Base-by-base conservation (phyloP, 2,888 invertebrate species). In the Laothoe populi region DNA sequence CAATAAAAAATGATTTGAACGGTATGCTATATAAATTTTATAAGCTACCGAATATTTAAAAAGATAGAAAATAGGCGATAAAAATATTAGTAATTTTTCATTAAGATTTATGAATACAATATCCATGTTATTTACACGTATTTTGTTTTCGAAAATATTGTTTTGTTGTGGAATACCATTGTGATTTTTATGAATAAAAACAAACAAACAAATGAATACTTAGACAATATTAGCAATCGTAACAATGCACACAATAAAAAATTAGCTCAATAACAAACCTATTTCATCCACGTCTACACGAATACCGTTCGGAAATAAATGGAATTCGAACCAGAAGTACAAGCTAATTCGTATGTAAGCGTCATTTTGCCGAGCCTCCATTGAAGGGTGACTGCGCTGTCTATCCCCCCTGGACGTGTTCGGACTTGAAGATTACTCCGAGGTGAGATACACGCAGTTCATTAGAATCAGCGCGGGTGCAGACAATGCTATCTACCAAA, bases 371-470 rank as follows among this genome's bases (percentile, higher is more conserved):
- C 66, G 77, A 74, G 69, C 77, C 72, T 63, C 62, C 70, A 69
- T 63, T 74, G 77, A 77, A 85, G 86, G 87, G 90, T 84, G 87
- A 84, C 75, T 82, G 75, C 74, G 62, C 77, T 79, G 79, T 80
- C 79, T 81, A 78, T 84, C 88, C 88, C 86, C 82, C 68, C 66
- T 66, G 75, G 83, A 90, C 90, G 90, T 90, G 91, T 78, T 70
- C 75, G 77, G 89, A 89, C 86, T 91, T 63, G 69, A 74, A 75
- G 88, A 87, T 82, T 78, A 79, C 77, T 81, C 78, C 59, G 77
- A 84, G 86, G 86, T 87, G 84, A 84, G 84, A 84, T 81, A 84
- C 81, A 77, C 77, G 73, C 77, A 83, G 88, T 90, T 90, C 88
- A 90, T 90, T 90, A 88, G 77, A 82, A 76, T 73, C 70, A 76